Evolutionary conservation across 2,888 invertebrate species (phyloP), one percentile per base, ranked within the genome.

Genomic region (Spatulosminthurus flaviceps): DNA sequence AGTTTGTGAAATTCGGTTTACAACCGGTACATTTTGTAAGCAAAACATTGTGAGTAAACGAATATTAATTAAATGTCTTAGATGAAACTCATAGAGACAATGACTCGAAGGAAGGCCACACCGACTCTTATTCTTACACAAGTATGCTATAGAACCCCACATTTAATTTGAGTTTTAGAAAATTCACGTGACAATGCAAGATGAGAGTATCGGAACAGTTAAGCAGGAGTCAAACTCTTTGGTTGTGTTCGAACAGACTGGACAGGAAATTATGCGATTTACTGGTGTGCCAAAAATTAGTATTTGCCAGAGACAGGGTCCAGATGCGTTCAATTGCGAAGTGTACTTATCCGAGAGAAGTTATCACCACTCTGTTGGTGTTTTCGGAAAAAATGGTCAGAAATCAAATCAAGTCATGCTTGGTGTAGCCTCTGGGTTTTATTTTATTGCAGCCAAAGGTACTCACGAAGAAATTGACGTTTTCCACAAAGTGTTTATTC

Each of bases 401-500:
- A 76, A 21, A 0, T 1, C 42, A 22, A 42, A 67, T 9, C 11
- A 67, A 1, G 42, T 42, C 1, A 34, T 76, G 29, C 22, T 76
- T 16, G 75, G 75, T 0, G 75, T 64, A 2, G 64, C 75, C 9
- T 76, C 64, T 21, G 66, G 66, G 0, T 76, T 76, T 41, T 76
- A 66, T 66, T 76, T 76, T 24, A n/a, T 76, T 19, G 51, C 51
- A 51, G 5, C 51, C n/a, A 51, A 51, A 51, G 51, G 51, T 5
- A 51, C 51, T 4, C 51, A 51, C 5, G 51, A 51, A 11, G 7
- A 51, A n/a, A 11, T 60, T 28, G 28, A 29, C 19, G 60, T 24
- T 13, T 21, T 43, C 28, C 61, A 76, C 24, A 42, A 76, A 76
- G 41, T 76, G 1, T 76, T 64, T 34, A 76, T 76, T 22, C 34